Evolutionary conservation across 1,140 invertebrate species (phyloP), one percentile per base, ranked within the genome.

Genomic region (Diorhabda carinulata): DNA sequence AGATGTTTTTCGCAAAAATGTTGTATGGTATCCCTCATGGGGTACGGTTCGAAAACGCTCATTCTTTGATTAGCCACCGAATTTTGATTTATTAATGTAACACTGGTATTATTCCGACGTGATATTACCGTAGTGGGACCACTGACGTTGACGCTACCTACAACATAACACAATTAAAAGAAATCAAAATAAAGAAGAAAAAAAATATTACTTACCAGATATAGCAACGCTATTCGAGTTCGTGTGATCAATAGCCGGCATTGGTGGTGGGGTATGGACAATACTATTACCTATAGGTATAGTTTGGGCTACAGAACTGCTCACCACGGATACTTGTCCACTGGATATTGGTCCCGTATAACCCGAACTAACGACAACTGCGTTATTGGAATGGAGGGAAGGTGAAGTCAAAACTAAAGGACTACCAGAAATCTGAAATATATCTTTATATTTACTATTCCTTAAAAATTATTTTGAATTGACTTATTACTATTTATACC

Each of bases 1-100:
- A 96, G 84, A 82, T 97, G 94, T 82, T 96, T 96, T 80, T 96
- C 93, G 84, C 94, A 96, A 82, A 97, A 97, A 81, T 96, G 92
- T 79, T 96, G 93, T 10, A 96, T 91, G 2, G 94, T 94, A 81
- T 96, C 95, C 43, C 91, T 80, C 91, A 93, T 93, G 62, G 89
- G 91, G 80, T 91, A 94, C 6, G 92, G 92, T 79, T 94, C 92
- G 81, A 94, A 94, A 43, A 93, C 92, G 76, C 91, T 92, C 78
- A 93, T 92, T 67, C 91, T 83, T 82, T 93, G 87, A 73, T 86
- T 85, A 60, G 86, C 76, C 43, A 77, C 70, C 3, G 71, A 74
- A 25, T 81, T 83, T 71, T 84, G 84, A 77, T 89, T 90, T 61
- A 90, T 85, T 74, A 90, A 83, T 3, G 89, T 90, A 2, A 90